A percentile compares a stretch with the other conserved stretches of the same genome.
These are phyloP conservation scores for Zygogramma bicolorata DNA, from an alignment of 2,888 invertebrate genomes.

Conservation along the genomic window DNA sequence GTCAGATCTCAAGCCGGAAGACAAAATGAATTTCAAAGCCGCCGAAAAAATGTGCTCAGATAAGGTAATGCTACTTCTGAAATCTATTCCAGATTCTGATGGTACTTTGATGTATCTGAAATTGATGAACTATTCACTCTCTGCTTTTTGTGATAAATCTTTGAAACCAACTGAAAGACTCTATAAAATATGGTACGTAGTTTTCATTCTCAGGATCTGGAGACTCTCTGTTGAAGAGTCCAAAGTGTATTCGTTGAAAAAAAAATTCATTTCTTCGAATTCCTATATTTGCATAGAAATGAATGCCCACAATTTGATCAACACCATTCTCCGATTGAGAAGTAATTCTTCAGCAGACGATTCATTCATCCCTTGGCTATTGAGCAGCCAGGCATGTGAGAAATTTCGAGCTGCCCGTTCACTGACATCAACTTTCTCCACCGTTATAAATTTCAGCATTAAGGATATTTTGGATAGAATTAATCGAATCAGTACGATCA, in stretches of 20 bases:
- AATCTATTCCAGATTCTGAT: no score
- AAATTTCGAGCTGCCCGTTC: not conserved
- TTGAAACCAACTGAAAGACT: no score
- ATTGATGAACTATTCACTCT: no score
- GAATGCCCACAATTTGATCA: constrained; percentile 26
- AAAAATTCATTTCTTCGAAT: constrained; percentile 31
- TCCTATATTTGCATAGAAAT: constrained; percentile 35
- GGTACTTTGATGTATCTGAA: no score
- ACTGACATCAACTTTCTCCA: not conserved
- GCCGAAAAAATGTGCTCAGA: no score
- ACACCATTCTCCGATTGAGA: not conserved
- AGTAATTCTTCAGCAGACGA: not conserved
- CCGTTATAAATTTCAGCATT: constrained; percentile 32
- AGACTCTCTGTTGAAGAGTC: constrained; percentile 9
- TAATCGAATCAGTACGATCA: constrained; percentile 13
- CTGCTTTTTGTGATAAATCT: no score
- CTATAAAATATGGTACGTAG: constrained; percentile 35
- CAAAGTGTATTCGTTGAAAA: constrained; percentile 6
- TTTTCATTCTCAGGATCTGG: constrained; percentile 33
- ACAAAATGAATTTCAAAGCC: no score
- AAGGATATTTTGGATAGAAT: constrained; percentile 21
- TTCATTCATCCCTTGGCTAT: not conserved
- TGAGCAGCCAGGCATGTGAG: constrained; percentile 30
- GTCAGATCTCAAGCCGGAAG: no score
- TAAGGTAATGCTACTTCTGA: no score